Conservation (phyloP, 2,113 vertebrate species). For the Phylloscopus whistleri region DNA sequence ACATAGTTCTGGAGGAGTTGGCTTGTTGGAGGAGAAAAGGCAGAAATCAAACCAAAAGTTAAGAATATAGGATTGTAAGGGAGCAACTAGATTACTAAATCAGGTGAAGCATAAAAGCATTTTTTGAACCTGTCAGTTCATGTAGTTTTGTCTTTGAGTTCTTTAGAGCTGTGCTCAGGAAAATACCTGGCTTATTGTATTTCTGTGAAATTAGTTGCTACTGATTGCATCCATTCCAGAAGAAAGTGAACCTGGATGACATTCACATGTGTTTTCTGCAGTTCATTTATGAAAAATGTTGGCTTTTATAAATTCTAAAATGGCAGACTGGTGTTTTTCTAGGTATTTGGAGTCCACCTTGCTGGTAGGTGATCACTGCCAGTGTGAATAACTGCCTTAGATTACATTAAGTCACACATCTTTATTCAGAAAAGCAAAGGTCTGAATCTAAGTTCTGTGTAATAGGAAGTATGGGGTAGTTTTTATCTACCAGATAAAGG, state of each 20-base stretch:
- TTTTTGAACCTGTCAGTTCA: background rate
- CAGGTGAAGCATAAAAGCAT: background rate
- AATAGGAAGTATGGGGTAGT: background rate
- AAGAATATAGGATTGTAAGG: background rate
- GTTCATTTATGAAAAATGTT: background rate
- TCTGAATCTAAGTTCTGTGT: background rate
- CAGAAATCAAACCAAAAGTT: background rate
- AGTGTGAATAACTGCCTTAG: background rate
- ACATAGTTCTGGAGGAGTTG: background rate
- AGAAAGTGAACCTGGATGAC: background rate
- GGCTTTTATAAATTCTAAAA: background rate
- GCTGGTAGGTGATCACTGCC: background rate
- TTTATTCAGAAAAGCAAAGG: background rate
- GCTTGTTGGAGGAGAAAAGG: background rate
- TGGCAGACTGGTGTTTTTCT: background rate
- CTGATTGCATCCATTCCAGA: background rate
- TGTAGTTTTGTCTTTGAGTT: background rate
- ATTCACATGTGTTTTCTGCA: background rate
- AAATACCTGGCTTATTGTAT: background rate
- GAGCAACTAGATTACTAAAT: background rate
- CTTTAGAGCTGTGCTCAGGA: background rate
- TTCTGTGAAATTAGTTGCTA: background rate
- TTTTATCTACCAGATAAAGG: background rate
- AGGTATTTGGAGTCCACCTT: background rate
- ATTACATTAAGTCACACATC: background rate